Evolutionary conservation across 2,888 invertebrate genomes (phyloP).

Genomic region (Mellilla xanthometata): DNA sequence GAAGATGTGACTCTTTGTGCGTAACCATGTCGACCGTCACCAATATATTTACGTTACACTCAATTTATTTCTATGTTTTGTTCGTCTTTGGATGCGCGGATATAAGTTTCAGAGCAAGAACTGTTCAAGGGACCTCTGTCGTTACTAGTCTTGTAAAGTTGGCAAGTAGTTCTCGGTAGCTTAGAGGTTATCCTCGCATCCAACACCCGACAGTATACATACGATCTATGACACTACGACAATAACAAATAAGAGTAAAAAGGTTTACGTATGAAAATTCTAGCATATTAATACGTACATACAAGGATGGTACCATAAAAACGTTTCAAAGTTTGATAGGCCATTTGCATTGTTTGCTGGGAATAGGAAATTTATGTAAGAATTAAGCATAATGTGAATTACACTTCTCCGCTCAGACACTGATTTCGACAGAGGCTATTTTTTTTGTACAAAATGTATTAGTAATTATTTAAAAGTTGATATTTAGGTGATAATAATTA

Average conservation of each 20-base stretch:
- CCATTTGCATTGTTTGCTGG: conserved; percentile 27
- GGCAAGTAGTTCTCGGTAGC: no score
- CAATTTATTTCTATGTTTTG: conserved; percentile 33
- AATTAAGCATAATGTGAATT: no score
- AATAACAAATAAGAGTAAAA: conserved; percentile 59
- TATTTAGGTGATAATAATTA: conserved; percentile 36
- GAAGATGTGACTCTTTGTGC: conserved; percentile 54
- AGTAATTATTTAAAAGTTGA: no score
- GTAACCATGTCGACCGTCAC: conserved; percentile 47
- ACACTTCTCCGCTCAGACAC: no score
- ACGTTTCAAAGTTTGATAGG: conserved; percentile 37
- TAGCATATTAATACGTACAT: conserved; percentile 51
- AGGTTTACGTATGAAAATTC: conserved; percentile 65
- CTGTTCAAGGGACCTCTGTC: no score
- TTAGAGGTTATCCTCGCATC: conserved; percentile 39
- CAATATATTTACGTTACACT: conserved; percentile 42
- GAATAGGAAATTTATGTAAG: conserved; percentile 17
- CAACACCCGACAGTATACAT: conserved; percentile 41
- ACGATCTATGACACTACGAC: conserved; percentile 52
- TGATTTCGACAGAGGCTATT: no score
- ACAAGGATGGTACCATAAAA: conserved; percentile 30
- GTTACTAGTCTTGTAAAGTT: no score
- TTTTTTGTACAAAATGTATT: no score
- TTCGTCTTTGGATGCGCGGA: conserved; percentile 26
- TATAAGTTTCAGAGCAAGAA: no score